Conservation (phyloP, 1,140 invertebrate species). For the Brachionus rubens region DNA sequence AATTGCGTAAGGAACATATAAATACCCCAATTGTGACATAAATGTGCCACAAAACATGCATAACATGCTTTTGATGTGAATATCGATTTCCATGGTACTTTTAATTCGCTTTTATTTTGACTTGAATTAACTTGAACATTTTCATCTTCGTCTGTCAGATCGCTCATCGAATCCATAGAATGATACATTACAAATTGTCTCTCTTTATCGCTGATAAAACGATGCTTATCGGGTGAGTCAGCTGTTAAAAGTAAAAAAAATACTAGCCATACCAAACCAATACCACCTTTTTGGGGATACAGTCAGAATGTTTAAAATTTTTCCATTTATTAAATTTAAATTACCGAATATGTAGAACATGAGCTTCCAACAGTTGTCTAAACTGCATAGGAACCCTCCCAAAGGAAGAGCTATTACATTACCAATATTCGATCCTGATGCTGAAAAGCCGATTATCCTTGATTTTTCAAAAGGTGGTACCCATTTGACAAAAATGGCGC, state of each 20-base stretch:
- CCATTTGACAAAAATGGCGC: slow-evolving; percentile 54
- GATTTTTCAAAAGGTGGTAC: slow-evolving; percentile 53
- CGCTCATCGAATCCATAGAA: background rate
- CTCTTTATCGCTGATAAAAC: slow-evolving; percentile 52
- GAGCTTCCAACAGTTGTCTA: slow-evolving; percentile 29
- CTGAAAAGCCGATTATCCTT: slow-evolving; percentile 51
- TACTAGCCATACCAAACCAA: slow-evolving; percentile 55
- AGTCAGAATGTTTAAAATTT: too few species aligned
- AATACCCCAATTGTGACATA: slow-evolving; percentile 53
- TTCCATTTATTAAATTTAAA: background rate
- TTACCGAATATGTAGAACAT: slow-evolving; percentile 45
- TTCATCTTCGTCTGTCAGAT: background rate
- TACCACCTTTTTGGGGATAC: slow-evolving; percentile 47
- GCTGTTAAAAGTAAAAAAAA: slow-evolving; percentile 55
- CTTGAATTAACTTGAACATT: background rate
- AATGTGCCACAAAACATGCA: slow-evolving; percentile 31
- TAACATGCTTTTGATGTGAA: slow-evolving; percentile 40
- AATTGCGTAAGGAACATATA: slow-evolving; percentile 58
- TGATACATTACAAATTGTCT: slow-evolving; percentile 51
- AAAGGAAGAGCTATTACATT: slow-evolving; percentile 46
- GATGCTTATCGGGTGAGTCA: slow-evolving; percentile 53
- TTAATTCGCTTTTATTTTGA: background rate
- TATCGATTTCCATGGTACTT: slow-evolving; percentile 22
- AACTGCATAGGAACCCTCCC: slow-evolving; percentile 23
- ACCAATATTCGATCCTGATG: slow-evolving; percentile 50